A percentile compares a stretch with the other conserved stretches of the same genome.
These are phyloP conservation scores for Drosophila micromelanica DNA, from an alignment of 1,140 invertebrate species.

Conservation along the genomic window DNA sequence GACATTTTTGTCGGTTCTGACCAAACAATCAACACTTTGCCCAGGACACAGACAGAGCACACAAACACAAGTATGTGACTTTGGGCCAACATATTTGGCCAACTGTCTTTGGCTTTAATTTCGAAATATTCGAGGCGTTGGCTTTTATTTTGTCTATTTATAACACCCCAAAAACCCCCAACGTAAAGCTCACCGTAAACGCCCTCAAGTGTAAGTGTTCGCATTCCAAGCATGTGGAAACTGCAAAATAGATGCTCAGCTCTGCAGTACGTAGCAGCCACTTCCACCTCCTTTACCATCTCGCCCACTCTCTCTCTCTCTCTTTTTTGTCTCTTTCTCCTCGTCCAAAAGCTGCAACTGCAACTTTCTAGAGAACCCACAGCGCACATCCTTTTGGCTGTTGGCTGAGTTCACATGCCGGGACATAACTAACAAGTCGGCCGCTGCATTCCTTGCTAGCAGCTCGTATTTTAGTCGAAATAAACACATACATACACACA, in stretches of 20 bases:
- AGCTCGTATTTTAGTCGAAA: conserved; percentile 41
- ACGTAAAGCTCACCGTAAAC: conserved; percentile 34
- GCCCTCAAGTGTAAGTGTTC: conserved; percentile 75
- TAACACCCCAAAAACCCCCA: conserved; percentile 24
- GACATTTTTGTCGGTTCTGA: conserved; percentile 58
- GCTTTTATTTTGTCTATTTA: conserved; percentile 72
- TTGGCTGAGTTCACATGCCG: conserved; percentile 47
- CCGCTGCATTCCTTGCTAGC: conserved; percentile 23
- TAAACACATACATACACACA: conserved; percentile 25
- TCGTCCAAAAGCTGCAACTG: conserved; percentile 26
- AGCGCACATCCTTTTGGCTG: conserved; percentile 33
- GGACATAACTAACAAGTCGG: conserved; percentile 51
- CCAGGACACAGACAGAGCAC: conserved; percentile 21
- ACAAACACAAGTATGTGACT: conserved; percentile 37
- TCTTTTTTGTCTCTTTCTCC: not conserved
- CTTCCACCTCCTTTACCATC: conserved; percentile 17
- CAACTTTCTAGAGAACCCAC: conserved; percentile 21
- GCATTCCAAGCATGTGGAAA: conserved; percentile 77
- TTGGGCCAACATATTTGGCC: conserved; percentile 64
- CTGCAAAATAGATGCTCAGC: conserved; percentile 72
- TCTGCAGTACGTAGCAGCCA: no score
- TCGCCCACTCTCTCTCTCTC: not conserved
- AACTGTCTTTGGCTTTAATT: conserved; percentile 80
- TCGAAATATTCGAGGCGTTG: conserved; percentile 63
- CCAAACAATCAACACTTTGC: conserved; percentile 70